phyloP scores from a whole-genome alignment of 2,888 invertebrate genomes.

The Amaurobius ferox region DNA sequence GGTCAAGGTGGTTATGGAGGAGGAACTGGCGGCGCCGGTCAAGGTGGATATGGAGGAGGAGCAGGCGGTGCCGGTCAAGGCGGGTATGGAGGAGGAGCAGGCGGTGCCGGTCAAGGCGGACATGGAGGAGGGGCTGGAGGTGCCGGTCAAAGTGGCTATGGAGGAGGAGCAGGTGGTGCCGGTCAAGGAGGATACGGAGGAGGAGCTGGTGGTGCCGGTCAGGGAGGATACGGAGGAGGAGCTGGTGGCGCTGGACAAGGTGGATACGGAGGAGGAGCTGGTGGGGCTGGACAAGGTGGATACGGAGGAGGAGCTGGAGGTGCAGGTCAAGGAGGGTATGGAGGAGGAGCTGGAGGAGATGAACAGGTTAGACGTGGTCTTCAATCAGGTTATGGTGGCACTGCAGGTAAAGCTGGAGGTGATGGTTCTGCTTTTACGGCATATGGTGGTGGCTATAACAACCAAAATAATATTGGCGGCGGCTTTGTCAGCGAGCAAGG shows the following conservation, averaged over 20 bases:
- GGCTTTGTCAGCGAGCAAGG: constrained; percentile 35
- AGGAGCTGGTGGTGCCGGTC: constrained; percentile 51
- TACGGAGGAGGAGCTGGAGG: constrained; percentile 19
- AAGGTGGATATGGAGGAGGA: not conserved
- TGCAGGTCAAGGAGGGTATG: constrained; percentile 29
- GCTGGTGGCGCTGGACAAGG: constrained; percentile 30
- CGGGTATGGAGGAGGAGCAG: constrained; percentile 76
- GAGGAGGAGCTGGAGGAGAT: constrained; percentile 41
- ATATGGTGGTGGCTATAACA: constrained; percentile 49
- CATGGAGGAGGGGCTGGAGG: constrained; percentile 78
- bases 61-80: constrained; percentile 79
- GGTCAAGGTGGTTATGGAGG: constrained; percentile 13
- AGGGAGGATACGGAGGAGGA: constrained; percentile 23
- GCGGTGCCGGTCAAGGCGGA: constrained; percentile 75
- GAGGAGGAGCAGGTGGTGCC: constrained; percentile 79
- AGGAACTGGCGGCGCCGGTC: not conserved
- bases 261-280: constrained; percentile 36
- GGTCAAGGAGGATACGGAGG: constrained; percentile 52
- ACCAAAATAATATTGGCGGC: constrained; percentile 38
- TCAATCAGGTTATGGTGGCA: constrained; percentile 45
- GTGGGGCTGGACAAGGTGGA: constrained; percentile 13
- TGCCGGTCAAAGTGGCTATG: constrained; percentile 84
- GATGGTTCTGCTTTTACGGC: constrained; percentile 55
- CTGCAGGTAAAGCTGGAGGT: constrained; percentile 48
- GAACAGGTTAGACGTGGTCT: constrained; percentile 58